A percentile compares a stretch with the other conserved stretches of the same genome.
These are phyloP conservation scores for Nephrotoma appendiculata DNA, from an alignment of 2,888 invertebrate genomes.

Conservation along the genomic window DNA sequence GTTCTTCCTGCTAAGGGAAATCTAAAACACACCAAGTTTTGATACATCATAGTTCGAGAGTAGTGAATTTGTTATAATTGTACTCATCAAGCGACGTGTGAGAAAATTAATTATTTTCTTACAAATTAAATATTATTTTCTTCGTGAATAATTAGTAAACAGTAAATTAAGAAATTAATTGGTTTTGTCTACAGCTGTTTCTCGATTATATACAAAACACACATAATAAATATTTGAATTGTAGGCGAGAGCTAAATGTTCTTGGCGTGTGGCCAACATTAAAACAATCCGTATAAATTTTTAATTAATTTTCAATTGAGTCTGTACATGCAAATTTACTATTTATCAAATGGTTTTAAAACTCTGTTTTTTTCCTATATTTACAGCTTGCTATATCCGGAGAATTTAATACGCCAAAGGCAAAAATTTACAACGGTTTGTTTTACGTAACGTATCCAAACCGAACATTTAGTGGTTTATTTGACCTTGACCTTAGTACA, in stretches of 20 bases:
- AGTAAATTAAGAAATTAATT: background rate
- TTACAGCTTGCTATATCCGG: constrained; percentile 32
- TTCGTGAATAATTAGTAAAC: background rate
- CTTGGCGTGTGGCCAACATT: background rate
- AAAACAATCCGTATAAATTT: background rate
- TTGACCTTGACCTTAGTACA: constrained; percentile 36
- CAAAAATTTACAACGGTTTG: constrained; percentile 47
- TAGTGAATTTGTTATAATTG: no score
- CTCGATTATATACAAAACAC: background rate
- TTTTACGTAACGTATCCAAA: constrained; percentile 61
- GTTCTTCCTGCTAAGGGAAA: no score
- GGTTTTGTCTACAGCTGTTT: background rate
- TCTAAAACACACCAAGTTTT: no score
- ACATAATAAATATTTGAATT: background rate
- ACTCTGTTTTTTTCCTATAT: background rate
- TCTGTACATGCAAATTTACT: background rate
- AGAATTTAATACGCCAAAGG: constrained; percentile 43
- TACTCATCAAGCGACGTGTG: no score
- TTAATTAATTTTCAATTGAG: background rate
- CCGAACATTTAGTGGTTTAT: constrained; percentile 51
- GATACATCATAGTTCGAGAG: no score
- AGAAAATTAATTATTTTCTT: no score
- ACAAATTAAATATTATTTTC: background rate
- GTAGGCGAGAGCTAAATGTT: background rate
- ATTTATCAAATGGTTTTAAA: background rate